Conservation (phyloP, 2,888 invertebrate species). For the Polyommatus iphigenia region DNA sequence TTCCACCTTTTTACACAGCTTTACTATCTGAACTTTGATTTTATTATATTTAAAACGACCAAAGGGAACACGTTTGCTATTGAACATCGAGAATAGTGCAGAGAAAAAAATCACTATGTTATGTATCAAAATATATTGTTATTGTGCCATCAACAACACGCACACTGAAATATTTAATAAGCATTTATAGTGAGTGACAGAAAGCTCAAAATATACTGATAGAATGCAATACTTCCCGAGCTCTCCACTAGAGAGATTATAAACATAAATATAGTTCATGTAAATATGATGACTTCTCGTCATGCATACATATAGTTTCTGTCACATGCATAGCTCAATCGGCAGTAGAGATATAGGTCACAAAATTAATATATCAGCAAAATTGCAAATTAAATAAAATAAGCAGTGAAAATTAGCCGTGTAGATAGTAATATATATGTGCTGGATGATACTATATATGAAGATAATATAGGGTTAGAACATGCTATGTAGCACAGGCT, state of each 20-base stretch:
- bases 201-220: conserved; percentile 57
- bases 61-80: conserved; percentile 26
- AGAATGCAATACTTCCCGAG: conserved; percentile 72
- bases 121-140: conserved; percentile 30
- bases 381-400: conserved; percentile 22
- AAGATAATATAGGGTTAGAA: conserved; percentile 59
- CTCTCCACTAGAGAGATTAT: conserved; percentile 77
- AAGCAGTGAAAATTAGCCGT: conserved; percentile 31
- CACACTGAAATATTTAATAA: conserved; percentile 42
- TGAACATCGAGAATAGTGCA: conserved; percentile 21
- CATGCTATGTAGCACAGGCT: conserved; percentile 77
- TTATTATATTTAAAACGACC: conserved; percentile 21
- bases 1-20: conserved; percentile 17
- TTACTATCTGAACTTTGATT: conserved; percentile 22
- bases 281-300: conserved; percentile 56
- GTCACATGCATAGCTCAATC: conserved; percentile 64
- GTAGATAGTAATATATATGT: conserved; percentile 34
- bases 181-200: conserved; percentile 59
- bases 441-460: conserved; percentile 56
- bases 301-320: conserved; percentile 70
- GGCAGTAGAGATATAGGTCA: conserved; percentile 13
- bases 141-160: conserved; percentile 52
- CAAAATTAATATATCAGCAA: conserved; percentile 26
- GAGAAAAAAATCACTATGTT: conserved; percentile 24
- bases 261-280: conserved; percentile 50